phyloP scores from a whole-genome alignment of 2,797 vertebrate genomes.

The Coccyzus lansbergi region DNA sequence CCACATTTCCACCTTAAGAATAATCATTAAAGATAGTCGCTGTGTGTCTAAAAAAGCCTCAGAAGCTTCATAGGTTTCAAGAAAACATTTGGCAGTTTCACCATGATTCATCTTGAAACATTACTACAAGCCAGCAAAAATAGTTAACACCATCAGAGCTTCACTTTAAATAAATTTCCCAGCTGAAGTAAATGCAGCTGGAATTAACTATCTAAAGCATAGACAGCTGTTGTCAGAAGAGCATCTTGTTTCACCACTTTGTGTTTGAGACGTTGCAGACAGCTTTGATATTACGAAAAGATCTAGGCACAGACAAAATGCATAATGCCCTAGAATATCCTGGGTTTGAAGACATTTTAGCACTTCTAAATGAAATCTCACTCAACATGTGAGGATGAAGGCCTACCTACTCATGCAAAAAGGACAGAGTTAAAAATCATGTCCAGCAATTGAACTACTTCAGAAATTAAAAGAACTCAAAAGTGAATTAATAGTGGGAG shows the following conservation, averaged over 20 bases:
- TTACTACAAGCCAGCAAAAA: background rate
- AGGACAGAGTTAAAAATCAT: background rate
- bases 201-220: background rate
- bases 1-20: background rate
- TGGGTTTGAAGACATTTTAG: background rate
- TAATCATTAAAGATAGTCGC: background rate
- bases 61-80: background rate
- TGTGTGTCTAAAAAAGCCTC: background rate
- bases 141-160: background rate
- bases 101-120: background rate
- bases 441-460: background rate
- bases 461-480: background rate
- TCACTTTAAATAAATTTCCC: background rate
- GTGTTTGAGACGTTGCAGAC: background rate
- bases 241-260: background rate
- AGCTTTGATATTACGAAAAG: background rate
- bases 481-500: background rate
- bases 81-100: background rate
- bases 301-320: background rate
- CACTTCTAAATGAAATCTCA: background rate
- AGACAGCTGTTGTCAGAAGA: background rate
- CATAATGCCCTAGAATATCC: background rate
- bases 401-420: background rate
- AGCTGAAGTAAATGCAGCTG: background rate
- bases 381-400: background rate